Conservation (phyloP, 2,797 vertebrate species). For the Micromesistius poutassou region DNA sequence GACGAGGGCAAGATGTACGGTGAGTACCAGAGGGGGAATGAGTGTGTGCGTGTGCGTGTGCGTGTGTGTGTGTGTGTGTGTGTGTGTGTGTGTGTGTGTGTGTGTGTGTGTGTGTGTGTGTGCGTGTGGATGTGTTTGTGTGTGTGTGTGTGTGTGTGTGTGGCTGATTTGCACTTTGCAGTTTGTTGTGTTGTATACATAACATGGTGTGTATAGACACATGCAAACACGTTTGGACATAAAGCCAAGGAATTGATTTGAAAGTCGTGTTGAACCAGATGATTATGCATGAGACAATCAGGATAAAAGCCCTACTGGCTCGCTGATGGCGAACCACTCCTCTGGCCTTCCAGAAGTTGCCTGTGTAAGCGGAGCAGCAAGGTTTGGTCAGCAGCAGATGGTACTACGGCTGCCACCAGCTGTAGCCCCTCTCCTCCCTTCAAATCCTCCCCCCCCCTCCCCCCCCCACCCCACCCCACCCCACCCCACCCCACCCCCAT, state of each 20-base stretch:
- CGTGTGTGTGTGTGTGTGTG: background rate
- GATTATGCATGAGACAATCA: constrained; percentile 9
- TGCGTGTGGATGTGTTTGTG: background rate
- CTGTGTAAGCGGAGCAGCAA: constrained; percentile 80
- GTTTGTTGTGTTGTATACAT: background rate
- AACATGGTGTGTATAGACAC: background rate
- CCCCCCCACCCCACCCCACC: no score
- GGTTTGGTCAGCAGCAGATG: constrained; percentile 89
- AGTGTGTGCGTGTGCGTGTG: background rate
- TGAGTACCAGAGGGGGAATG: constrained; percentile 71
- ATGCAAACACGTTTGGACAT: background rate
- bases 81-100: background rate
- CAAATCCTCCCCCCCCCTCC: constrained; percentile 5
- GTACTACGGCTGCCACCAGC: constrained; percentile 89
- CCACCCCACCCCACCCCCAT: constrained; percentile 49
- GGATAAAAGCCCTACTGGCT: constrained; percentile 21
- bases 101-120: background rate
- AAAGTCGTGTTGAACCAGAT: background rate
- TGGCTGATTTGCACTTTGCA: background rate
- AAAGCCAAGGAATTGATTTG: background rate
- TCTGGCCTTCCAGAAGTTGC: constrained; percentile 63
- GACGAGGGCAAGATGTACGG: constrained; percentile 99
- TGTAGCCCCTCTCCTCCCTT: constrained; percentile 73
- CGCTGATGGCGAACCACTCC: constrained; percentile 44
- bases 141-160: background rate